A percentile compares a stretch with the other conserved stretches of the same genome.
phyloP scores from a whole-genome alignment of 1,140 invertebrate genomes.

The Acromyrmex charruanus region DNA sequence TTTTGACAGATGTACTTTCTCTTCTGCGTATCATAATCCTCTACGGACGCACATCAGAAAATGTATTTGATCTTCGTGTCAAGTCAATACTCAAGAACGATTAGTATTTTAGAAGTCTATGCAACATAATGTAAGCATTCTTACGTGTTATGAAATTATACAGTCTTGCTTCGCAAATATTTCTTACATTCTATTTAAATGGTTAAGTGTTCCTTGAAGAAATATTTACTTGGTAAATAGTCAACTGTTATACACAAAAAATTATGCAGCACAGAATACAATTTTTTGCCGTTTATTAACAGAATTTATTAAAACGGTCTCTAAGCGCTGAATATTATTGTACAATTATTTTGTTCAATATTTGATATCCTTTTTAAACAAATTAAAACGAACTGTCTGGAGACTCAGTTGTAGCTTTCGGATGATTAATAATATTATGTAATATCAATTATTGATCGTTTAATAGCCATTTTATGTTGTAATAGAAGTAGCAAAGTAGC shows the following conservation, averaged over 20 bases:
- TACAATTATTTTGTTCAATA: too few species aligned
- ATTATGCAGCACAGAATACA: neutral
- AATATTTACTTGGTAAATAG: slow-evolving; percentile 65
- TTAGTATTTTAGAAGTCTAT: slow-evolving; percentile 34
- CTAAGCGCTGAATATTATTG: too few species aligned
- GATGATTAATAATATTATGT: too few species aligned
- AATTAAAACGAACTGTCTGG: too few species aligned
- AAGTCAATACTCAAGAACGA: slow-evolving; percentile 19
- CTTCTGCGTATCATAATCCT: neutral
- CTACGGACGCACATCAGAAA: neutral
- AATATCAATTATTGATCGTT: too few species aligned
- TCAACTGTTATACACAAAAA: slow-evolving; percentile 15
- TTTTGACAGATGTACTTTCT: neutral
- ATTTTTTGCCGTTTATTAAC: slow-evolving; percentile 15
- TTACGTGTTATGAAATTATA: slow-evolving; percentile 15
- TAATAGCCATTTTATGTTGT: neutral
- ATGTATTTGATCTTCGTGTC: slow-evolving; percentile 24
- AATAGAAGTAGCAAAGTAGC: neutral
- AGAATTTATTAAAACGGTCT: neutral
- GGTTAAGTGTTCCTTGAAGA: slow-evolving; percentile 13
- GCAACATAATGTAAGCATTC: slow-evolving; percentile 26
- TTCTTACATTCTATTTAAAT: slow-evolving; percentile 65
- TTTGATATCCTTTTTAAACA: too few species aligned
- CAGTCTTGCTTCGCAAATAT: slow-evolving; percentile 59
- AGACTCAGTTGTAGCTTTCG: too few species aligned